These are phyloP conservation scores for Centrocercus urophasianus DNA, from an alignment of 2,113 vertebrate genomes.

Conservation along the genomic window DNA sequence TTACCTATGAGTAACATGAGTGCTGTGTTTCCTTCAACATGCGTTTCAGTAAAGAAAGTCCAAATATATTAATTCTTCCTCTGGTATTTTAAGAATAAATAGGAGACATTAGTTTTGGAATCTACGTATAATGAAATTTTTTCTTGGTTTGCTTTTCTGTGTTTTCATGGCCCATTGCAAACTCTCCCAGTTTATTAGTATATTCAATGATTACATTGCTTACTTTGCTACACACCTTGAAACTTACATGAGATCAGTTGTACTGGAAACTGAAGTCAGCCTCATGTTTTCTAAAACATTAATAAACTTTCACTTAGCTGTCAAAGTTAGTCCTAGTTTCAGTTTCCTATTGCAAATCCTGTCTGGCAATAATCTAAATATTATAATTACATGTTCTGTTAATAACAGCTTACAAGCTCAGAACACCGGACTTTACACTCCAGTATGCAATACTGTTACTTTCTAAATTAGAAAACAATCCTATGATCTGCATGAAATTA, in stretches of 20 bases:
- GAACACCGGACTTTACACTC: not conserved
- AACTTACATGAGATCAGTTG: not conserved
- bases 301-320: not conserved
- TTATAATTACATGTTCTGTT: slow-evolving; percentile 35
- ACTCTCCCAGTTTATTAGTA: not conserved
- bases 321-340: not conserved
- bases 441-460: not conserved
- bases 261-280: not conserved
- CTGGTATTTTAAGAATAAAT: not conserved
- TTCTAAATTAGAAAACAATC: slow-evolving; percentile 26
- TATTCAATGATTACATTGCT: not conserved
- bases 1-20: not conserved
- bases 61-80: slow-evolving; percentile 20
- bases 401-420: slow-evolving; percentile 22
- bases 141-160: not conserved
- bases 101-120: not conserved
- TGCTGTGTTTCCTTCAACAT: slow-evolving; percentile 29
- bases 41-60: not conserved
- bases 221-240: not conserved
- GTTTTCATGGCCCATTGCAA: not conserved
- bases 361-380: slow-evolving; percentile 28
- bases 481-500: slow-evolving; percentile 3
- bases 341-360: slow-evolving; percentile 1
- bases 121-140: not conserved
- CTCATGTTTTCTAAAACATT: not conserved